Evolutionary conservation across 2,888 invertebrate species (phyloP), one percentile per base, ranked within the genome.

Genomic region (Dioctria linearis): DNA sequence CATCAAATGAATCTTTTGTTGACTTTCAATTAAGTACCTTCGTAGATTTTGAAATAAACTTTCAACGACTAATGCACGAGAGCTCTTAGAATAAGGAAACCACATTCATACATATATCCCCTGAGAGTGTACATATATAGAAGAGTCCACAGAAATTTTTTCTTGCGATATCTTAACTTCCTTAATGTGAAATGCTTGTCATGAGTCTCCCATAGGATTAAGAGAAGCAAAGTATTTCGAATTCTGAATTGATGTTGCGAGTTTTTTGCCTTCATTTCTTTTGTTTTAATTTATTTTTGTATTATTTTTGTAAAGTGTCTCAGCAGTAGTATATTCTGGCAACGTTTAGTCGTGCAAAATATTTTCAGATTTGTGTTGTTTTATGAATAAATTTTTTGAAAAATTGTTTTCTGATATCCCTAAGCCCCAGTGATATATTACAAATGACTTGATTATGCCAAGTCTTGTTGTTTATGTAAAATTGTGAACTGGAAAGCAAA

Each of bases 171-270:
- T 71, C 71, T 71, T 71, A 37, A 71, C 71, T 63, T 76, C 76
- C 61, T n/a, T 76, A 76, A 76, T 76, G 63, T 46, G 76, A 61
- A 61, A 76, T 76, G 63, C 76, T 76, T 61, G 76, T 76, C 75
- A 75, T 75, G 75, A 67, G 67, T 67, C 67, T n/a, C 71, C 71
- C 5, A 11, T 4, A 51, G 71, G 71, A 71, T 71, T 71, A 71
- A 71, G 54, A 71, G 51, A 13, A 51, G 37, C 71, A 71, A 51
- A 39, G 71, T 54, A 71, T 39, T 54, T 71, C 51, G 25, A 51
- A 49, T 71, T 71, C 54, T 11, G 71, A 71, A 71, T 71, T 71
- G 54, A 71, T 71, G 37, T 71, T 51, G 37, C 71, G 40, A 43
- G 46, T 49, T 46, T 25, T 25, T 25, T 67, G 67, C 42, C 40